These are phyloP conservation scores for Struthio camelus DNA, from an alignment of 2,113 vertebrate genomes.

Conservation along the genomic window DNA sequence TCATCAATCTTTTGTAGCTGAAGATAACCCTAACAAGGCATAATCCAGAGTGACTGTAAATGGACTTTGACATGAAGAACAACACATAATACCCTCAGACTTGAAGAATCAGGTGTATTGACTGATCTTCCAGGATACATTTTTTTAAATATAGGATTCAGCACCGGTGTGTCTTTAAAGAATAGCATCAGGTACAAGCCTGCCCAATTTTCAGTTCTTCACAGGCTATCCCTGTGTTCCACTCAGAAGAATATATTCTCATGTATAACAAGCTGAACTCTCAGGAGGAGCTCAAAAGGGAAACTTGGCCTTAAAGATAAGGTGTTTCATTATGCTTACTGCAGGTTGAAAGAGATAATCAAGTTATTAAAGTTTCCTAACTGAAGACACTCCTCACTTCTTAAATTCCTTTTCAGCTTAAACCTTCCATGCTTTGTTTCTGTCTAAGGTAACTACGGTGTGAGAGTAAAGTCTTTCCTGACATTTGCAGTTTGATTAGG, in stretches of 20 bases:
- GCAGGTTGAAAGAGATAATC: background rate
- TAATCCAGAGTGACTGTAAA: background rate
- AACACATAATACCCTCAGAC: background rate
- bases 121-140: background rate
- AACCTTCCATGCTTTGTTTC: background rate
- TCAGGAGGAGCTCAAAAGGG: background rate
- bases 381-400: background rate
- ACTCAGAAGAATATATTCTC: background rate
- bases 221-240: background rate
- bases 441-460: background rate
- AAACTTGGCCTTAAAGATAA: slow-evolving; percentile 13
- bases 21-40: background rate
- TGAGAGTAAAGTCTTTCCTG: background rate
- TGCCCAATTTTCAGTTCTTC: background rate
- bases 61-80: background rate
- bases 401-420: background rate
- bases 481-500: background rate
- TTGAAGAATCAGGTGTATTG: background rate
- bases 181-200: background rate
- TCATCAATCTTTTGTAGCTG: background rate
- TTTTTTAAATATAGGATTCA: background rate
- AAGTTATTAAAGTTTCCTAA: background rate
- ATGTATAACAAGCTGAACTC: background rate
- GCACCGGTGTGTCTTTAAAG: background rate
- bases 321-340: background rate